These are phyloP conservation scores for Salarias fasciatus DNA, from an alignment of 2,797 vertebrate genomes.

Conservation along the genomic window DNA sequence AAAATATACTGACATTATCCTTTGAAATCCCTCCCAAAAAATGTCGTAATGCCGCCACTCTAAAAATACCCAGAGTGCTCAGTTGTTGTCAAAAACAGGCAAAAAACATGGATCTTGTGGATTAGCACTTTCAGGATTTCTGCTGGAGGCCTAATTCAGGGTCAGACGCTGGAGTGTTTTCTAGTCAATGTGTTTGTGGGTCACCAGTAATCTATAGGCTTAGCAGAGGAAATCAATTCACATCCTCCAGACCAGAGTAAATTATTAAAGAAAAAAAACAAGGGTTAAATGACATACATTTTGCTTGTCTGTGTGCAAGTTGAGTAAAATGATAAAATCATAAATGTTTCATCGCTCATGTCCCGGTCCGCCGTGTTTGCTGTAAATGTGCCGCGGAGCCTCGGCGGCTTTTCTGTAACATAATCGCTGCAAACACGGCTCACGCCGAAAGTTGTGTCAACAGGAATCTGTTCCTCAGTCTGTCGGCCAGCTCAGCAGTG, in stretches of 20 bases:
- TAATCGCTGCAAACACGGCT: constrained; percentile 23
- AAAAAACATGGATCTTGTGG: constrained; percentile 18
- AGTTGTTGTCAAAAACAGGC: background rate
- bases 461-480: constrained; percentile 65
- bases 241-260: constrained; percentile 34
- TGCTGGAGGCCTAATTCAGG: constrained; percentile 40
- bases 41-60: background rate
- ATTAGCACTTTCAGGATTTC: constrained; percentile 25
- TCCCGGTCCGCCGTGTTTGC: background rate
- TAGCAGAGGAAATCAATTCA: constrained; percentile 69
- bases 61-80: background rate
- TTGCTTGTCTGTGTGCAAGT: constrained; percentile 21
- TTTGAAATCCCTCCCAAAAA: background rate
- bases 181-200: constrained; percentile 69
- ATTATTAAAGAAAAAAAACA: too few species aligned
- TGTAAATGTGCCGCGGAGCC: constrained; percentile 13
- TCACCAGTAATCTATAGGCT: constrained; percentile 73
- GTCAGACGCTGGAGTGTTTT: constrained; percentile 45
- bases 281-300: too few species aligned
- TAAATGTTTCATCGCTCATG: background rate
- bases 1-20: background rate
- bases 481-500: constrained; percentile 28
- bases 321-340: constrained; percentile 6
- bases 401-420: constrained; percentile 3
- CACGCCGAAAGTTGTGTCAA: constrained; percentile 54